phyloP scores from a whole-genome alignment of 2,888 invertebrate species.

The Noctua comes region DNA sequence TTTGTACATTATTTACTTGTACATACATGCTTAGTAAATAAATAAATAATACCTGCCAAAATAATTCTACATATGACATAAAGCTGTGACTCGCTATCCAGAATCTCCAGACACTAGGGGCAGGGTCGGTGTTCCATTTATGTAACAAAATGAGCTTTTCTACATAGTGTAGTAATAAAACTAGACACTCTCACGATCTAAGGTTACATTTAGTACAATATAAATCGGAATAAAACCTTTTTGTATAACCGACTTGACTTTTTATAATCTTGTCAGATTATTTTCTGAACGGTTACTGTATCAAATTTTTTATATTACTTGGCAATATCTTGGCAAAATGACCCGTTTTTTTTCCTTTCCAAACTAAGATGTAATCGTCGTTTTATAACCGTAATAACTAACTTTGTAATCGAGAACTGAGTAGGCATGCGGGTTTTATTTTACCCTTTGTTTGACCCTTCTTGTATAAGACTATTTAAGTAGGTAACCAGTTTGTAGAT shows the following conservation, averaged over 20 bases:
- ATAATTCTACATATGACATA: background rate
- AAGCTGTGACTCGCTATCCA: conserved; percentile 6
- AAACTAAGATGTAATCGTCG: conserved; percentile 54
- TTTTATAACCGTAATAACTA: conserved; percentile 67
- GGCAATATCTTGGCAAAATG: conserved; percentile 30
- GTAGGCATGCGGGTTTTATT: conserved; percentile 65
- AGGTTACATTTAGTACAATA: conserved; percentile 39
- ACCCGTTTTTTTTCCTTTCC: conserved; percentile 22
- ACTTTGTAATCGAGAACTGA: conserved; percentile 63
- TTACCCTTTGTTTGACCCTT: conserved; percentile 32
- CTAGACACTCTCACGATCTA: conserved; percentile 25
- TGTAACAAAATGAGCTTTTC: conserved; percentile 38
- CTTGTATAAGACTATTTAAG: conserved; percentile 1
- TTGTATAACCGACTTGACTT: conserved; percentile 26
- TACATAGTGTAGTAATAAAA: conserved; percentile 38
- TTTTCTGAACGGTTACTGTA: conserved; percentile 36
- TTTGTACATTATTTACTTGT: no score
- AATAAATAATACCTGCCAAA: background rate
- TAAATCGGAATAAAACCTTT: conserved; percentile 49
- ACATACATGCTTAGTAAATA: no score
- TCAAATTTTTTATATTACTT: conserved; percentile 24
- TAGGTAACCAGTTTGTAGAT: background rate
- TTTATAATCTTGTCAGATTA: conserved; percentile 41
- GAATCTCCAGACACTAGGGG: conserved; percentile 14
- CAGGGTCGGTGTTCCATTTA: conserved; percentile 29